Conservation (phyloP, 2,888 invertebrate species). For the Amphipyra berbera region DNA sequence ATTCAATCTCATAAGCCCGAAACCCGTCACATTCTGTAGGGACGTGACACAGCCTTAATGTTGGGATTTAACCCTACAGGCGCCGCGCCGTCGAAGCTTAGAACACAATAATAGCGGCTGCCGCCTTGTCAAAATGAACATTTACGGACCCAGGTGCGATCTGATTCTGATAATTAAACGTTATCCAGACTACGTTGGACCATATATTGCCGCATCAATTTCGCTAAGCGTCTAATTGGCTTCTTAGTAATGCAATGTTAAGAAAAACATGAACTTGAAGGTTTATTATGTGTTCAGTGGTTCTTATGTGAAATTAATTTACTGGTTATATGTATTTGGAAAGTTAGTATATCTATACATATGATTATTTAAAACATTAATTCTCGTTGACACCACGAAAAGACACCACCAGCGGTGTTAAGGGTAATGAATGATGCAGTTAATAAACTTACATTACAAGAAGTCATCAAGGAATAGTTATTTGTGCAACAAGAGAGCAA, state of each 20-base stretch:
- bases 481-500: too few relatives aligned
- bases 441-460: too few relatives aligned
- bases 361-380: too few relatives aligned
- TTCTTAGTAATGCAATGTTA: not conserved
- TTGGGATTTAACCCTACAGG: slow-evolving; percentile 17
- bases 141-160: slow-evolving; percentile 4
- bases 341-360: too few relatives aligned
- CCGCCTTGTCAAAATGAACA: slow-evolving; percentile 12
- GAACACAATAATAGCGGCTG: slow-evolving; percentile 14
- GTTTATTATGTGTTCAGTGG: slow-evolving; percentile 1
- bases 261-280: slow-evolving; percentile 2
- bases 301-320: slow-evolving; percentile 3
- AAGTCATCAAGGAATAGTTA: too few relatives aligned
- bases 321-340: not conserved
- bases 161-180: slow-evolving; percentile 1
- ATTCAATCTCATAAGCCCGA: slow-evolving; percentile 16
- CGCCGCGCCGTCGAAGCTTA: slow-evolving; percentile 14
- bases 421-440: too few relatives aligned
- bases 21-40: slow-evolving; percentile 1
- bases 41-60: slow-evolving; percentile 32
- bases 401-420: too few relatives aligned
- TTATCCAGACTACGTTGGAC: not conserved
- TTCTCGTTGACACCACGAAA: too few relatives aligned
- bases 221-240: slow-evolving; percentile 1
- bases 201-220: slow-evolving; percentile 3